A percentile compares a stretch with the other conserved stretches of the same genome.
phyloP scores from a whole-genome alignment of 64 coral and sea anemone genomes.

The Trachythela sp. region DNA sequence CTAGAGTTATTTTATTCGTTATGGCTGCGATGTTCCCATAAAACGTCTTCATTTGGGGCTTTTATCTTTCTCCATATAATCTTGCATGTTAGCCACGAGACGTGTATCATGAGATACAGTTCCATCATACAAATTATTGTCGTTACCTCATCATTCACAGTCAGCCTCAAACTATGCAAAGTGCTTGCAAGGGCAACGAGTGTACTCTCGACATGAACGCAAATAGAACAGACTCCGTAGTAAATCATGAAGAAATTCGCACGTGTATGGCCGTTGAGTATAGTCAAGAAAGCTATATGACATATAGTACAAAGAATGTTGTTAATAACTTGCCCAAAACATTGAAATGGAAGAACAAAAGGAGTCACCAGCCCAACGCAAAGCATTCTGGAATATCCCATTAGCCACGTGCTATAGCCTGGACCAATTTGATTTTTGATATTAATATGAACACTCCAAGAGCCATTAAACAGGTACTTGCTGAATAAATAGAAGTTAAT shows the following conservation, averaged over 20 bases:
- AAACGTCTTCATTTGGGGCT: neutral
- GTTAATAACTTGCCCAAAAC: slow-evolving; percentile 17
- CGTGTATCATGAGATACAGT: slow-evolving; percentile 8
- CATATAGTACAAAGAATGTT: slow-evolving; percentile 13
- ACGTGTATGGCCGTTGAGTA: neutral
- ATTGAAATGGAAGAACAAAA: slow-evolving; percentile 13
- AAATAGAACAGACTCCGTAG: slow-evolving; percentile 21
- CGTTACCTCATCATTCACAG: neutral
- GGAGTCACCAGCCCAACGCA: neutral
- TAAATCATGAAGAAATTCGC: neutral
- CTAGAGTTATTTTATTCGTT: no score
- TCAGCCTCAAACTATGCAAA: neutral
- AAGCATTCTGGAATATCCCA: neutral
- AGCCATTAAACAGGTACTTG: neutral
- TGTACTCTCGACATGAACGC: neutral
- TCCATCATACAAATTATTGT: slow-evolving; percentile 7
- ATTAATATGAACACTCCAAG: neutral
- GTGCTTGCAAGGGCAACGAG: neutral
- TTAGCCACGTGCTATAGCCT: neutral
- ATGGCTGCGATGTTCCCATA: neutral
- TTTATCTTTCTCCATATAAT: slow-evolving; percentile 23
- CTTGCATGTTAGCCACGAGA: slow-evolving; percentile 11
- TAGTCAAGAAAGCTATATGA: neutral
- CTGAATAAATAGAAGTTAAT: slow-evolving; percentile 9
- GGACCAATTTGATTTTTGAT: slow-evolving; percentile 19